Base-by-base conservation (phyloP, 2,888 invertebrate species). In the Trichogramma dendrolimi region DNA sequence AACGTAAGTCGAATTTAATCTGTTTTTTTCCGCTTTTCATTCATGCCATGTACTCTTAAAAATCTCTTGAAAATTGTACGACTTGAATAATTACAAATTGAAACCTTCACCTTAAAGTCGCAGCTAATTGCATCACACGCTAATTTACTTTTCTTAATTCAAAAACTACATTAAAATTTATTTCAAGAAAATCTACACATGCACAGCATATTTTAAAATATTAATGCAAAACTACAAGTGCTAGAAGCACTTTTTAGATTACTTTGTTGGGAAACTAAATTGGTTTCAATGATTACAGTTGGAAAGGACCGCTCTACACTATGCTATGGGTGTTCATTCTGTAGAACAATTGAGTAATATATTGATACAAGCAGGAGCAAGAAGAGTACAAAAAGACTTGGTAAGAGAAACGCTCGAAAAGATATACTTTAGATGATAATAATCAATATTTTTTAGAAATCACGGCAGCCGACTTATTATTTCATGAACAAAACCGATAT, bases 401-500 rank as follows among this genome's bases (percentile, higher is more conserved):
- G 84, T 84, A 71, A 79, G 79, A 49, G 49, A 55, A 60, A 51
- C 53, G 58, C 6, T 39, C 27, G 27, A 40, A 1, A 46, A 8
- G 11, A 47, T 7, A 39, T 58, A 62, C 63, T 53, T 46, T 51
- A 2, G 8, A 8, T 46, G 46, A 10, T 46, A 10, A 10, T 46
- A 1, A 10, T 51, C 41, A 49, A 47, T 40, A 8, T 67, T 68
- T 77, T 73, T 42, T 72, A 84, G 74, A 92, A 91, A 81, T 93
- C 92, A 61, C 85, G 94, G 51, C 92, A 93, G 73, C 92, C 94
- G 1, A 90, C 91, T 46, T 94, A 93, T 80, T 95, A 94, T 80
- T 94, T 92, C 76, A 91, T 94, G 87, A 93, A 94, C 78, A 92
- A 92, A 78, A 89, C 92, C 0, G 94, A 94, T 69, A 92, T 95